Evolutionary conservation across 2,113 vertebrate genomes (phyloP).

Genomic region (Cryptotis parvus): DNA sequence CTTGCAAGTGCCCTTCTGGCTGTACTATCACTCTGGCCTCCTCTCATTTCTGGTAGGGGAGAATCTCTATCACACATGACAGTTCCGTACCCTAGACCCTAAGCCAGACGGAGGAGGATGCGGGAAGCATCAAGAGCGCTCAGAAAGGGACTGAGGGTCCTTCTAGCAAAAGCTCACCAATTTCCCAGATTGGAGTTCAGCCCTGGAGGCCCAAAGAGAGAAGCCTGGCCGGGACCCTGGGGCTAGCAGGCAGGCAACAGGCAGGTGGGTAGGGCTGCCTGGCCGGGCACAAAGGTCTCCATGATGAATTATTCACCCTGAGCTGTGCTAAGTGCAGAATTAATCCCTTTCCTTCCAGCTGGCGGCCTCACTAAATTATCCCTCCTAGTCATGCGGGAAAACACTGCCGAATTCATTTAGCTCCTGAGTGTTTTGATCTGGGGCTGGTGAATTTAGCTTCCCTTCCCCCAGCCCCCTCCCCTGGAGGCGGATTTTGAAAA

Average conservation of each 20-base stretch:
- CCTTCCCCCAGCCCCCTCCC: slow-evolving; percentile 28
- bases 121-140: background rate
- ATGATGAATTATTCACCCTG: slow-evolving; percentile 93
- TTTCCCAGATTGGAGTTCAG: background rate
- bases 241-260: slow-evolving; percentile 61
- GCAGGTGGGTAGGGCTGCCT: slow-evolving; percentile 84
- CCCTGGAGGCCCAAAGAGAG: background rate
- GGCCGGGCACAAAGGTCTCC: slow-evolving; percentile 80
- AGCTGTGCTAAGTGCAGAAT: slow-evolving; percentile 92
- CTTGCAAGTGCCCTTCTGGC: too few relatives aligned
- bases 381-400: slow-evolving; percentile 94
- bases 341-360: slow-evolving; percentile 94
- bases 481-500: background rate
- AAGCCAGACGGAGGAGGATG: background rate
- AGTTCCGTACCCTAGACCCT: too few relatives aligned
- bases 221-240: background rate
- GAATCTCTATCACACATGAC: too few relatives aligned
- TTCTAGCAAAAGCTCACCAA: background rate
- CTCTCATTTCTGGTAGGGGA: background rate
- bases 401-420: slow-evolving; percentile 93
- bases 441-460: slow-evolving; percentile 75
- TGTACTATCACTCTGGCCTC: too few relatives aligned
- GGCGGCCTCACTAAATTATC: slow-evolving; percentile 93
- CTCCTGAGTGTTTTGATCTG: slow-evolving; percentile 92
- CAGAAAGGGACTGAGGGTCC: background rate